Evolutionary conservation across 1,140 invertebrate species (phyloP).

Genomic region (Matsumurasca onukii): DNA sequence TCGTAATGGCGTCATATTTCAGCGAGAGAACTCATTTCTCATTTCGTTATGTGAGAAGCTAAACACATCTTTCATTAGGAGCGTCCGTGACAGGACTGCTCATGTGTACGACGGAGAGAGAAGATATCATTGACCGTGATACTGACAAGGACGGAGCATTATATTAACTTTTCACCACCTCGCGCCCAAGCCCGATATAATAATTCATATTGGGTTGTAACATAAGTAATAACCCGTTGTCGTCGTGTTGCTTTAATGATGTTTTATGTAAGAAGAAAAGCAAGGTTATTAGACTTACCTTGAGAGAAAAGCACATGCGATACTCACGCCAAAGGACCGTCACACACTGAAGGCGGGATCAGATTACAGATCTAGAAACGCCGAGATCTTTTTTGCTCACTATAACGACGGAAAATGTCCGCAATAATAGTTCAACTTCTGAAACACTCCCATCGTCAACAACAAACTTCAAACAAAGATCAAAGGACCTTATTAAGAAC

Average conservation of each 20-base stretch:
- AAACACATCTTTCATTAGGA: conserved; percentile 26
- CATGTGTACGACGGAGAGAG: conserved; percentile 18
- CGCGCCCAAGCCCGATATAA: conserved; percentile 1
- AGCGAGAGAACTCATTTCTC: conserved; percentile 23
- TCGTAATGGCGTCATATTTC: conserved; percentile 17
- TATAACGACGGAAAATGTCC: not conserved
- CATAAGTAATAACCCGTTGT: no score
- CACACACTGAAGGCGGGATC: not conserved
- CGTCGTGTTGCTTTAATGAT: no score
- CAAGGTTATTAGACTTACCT: no score
- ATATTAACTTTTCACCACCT: conserved; percentile 25
- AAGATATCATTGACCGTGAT: not conserved
- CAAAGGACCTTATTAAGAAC: no score
- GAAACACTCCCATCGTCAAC: not conserved
- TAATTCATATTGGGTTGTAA: conserved; percentile 21
- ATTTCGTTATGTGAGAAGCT: conserved; percentile 27
- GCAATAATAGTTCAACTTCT: not conserved
- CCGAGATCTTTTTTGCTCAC: not conserved
- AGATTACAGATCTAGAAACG: not conserved
- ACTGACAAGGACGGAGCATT: not conserved
- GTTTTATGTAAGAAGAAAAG: no score
- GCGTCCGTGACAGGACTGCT: conserved; percentile 16
- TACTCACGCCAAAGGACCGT: no score
- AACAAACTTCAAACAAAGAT: not conserved
- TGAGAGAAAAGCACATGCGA: no score